These are phyloP conservation scores for Liopterus haemorrhoidalis DNA, from an alignment of 2,888 invertebrate genomes.

Conservation along the genomic window DNA sequence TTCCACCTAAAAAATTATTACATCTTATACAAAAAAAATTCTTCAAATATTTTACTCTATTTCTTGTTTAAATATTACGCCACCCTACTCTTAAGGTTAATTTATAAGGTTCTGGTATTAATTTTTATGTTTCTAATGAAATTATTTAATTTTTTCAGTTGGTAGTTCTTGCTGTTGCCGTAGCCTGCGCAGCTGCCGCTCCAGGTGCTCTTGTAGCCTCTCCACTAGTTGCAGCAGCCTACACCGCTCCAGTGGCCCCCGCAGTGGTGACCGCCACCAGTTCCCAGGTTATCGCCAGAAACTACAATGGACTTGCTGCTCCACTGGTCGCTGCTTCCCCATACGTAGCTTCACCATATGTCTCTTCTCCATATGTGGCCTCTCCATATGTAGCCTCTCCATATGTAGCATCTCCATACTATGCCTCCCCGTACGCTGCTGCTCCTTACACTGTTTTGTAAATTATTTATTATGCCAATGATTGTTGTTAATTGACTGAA, in stretches of 20 bases:
- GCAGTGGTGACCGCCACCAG: conserved; percentile 58
- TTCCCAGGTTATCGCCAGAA: conserved; percentile 58
- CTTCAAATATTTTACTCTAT: too few species aligned
- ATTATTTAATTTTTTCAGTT: too few species aligned
- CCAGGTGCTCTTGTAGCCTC: conserved; percentile 41
- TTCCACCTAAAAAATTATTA: too few species aligned
- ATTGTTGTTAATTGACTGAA: neutral
- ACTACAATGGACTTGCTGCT: conserved; percentile 56
- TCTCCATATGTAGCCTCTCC: conserved; percentile 27
- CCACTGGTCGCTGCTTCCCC: conserved; percentile 34
- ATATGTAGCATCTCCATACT: conserved; percentile 31
- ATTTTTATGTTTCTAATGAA: too few species aligned
- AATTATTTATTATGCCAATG: neutral
- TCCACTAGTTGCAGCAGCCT: too few species aligned
- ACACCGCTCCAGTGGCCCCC: conserved; percentile 37
- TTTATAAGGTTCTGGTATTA: too few species aligned
- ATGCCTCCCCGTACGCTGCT: conserved; percentile 30
- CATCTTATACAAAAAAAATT: too few species aligned
- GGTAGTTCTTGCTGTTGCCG: conserved; percentile 29
- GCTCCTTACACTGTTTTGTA: conserved; percentile 29
- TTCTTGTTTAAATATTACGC: too few species aligned
- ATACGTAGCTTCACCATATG: conserved; percentile 12
- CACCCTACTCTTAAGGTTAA: too few species aligned
- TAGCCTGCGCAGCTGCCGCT: conserved; percentile 35
- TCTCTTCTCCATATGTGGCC: conserved; percentile 11